phyloP scores from a whole-genome alignment of 1,140 invertebrate genomes.

The Galendromus occidentalis region DNA sequence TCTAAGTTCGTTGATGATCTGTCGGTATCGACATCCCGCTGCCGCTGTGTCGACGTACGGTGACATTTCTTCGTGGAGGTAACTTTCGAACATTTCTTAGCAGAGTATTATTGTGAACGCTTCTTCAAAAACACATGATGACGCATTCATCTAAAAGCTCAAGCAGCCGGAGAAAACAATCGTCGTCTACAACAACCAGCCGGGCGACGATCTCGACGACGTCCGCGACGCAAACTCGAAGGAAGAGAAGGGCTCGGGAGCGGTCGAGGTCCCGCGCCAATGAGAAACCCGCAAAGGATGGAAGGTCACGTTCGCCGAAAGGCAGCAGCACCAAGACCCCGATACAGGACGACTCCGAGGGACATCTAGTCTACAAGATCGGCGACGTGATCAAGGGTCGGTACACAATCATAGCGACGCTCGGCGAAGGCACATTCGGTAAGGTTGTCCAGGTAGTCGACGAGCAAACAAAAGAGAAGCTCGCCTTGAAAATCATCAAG shows the following conservation, averaged over 20 bases:
- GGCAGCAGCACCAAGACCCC: background rate
- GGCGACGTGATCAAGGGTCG: constrained; percentile 32
- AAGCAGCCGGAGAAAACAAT: background rate
- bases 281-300: background rate
- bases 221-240: background rate
- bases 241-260: background rate
- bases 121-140: background rate
- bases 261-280: background rate
- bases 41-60: too few relatives aligned
- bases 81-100: constrained; percentile 11
- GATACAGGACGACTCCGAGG: constrained; percentile 32
- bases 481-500: constrained; percentile 38
- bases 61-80: background rate
- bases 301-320: background rate
- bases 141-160: constrained; percentile 10
- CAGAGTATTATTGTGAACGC: background rate
- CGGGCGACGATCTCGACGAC: too few relatives aligned
- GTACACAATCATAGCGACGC: constrained; percentile 32
- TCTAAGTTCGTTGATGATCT: too few relatives aligned
- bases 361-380: constrained; percentile 33
- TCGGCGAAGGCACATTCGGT: constrained; percentile 37
- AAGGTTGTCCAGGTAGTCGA: constrained; percentile 21
- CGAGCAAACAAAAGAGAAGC: constrained; percentile 15
- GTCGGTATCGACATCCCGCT: too few relatives aligned
- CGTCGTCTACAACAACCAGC: background rate